Conservation (phyloP, 1,140 invertebrate genomes). For the Penaeus indicus region DNA sequence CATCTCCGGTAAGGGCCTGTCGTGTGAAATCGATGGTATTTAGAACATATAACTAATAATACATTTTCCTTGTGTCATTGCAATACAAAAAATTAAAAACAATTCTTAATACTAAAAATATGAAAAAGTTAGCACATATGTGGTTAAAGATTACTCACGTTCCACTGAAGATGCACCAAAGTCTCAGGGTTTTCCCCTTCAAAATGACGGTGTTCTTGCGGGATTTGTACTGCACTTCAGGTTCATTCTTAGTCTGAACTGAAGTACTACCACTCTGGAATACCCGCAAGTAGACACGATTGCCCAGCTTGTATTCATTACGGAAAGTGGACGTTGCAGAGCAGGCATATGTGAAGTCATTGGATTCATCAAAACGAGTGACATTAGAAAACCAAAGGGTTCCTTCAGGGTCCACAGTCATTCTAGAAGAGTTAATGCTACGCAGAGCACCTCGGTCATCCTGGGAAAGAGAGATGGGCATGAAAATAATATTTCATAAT, state of each 20-base stretch:
- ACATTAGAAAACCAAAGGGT: slow-evolving; percentile 95
- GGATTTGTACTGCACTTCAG: slow-evolving; percentile 84
- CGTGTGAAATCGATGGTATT: slow-evolving; percentile 6
- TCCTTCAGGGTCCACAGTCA: slow-evolving; percentile 94
- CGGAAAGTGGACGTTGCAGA: slow-evolving; percentile 87
- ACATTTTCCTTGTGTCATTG: no score
- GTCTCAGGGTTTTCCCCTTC: slow-evolving; percentile 83
- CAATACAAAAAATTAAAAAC: no score
- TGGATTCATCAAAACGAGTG: slow-evolving; percentile 84
- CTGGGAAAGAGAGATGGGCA: slow-evolving; percentile 66
- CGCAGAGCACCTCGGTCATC: slow-evolving; percentile 82
- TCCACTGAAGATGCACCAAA: slow-evolving; percentile 92
- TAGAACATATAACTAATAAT: no score
- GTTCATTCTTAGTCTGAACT: slow-evolving; percentile 81
- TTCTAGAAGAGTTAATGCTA: slow-evolving; percentile 91
- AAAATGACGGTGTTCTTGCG: slow-evolving; percentile 88
- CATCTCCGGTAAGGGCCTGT: slow-evolving; percentile 73
- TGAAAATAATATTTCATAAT: slow-evolving; percentile 10
- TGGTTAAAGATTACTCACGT: slow-evolving; percentile 77
- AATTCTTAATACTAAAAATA: no score
- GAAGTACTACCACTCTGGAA: slow-evolving; percentile 80
- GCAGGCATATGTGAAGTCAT: slow-evolving; percentile 89
- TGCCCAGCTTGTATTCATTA: slow-evolving; percentile 92
- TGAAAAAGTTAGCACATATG: not conserved
- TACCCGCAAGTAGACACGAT: slow-evolving; percentile 83